These are phyloP conservation scores for Cryptosula pallasiana DNA, from an alignment of 2,888 invertebrate species.

Conservation along the genomic window DNA sequence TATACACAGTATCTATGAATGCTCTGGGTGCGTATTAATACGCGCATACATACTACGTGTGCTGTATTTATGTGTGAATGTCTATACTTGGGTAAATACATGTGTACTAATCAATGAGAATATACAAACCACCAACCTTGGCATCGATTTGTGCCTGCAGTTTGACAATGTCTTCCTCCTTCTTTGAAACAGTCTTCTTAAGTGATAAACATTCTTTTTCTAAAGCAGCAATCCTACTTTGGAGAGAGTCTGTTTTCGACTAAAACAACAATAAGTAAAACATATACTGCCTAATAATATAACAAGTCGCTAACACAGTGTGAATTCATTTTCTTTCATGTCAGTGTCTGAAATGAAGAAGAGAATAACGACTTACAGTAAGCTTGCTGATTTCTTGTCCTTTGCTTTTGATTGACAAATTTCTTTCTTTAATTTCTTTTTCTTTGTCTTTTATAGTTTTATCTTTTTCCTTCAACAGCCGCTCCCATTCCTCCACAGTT, in stretches of 20 bases:
- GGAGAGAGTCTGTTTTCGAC: neutral
- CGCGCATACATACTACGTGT: too few species aligned
- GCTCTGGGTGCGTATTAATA: too few species aligned
- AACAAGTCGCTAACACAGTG: too few species aligned
- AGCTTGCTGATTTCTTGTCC: neutral
- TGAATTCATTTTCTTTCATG: too few species aligned
- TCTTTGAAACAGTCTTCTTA: neutral
- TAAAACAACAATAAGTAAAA: too few species aligned
- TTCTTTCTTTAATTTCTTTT: neutral
- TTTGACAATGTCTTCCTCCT: neutral
- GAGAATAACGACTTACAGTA: too few species aligned
- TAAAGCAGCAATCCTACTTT: neutral
- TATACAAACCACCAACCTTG: conserved; percentile 7
- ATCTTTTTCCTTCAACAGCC: conserved; percentile 4
- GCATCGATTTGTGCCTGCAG: neutral
- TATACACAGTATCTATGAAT: too few species aligned
- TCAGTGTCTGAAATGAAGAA: too few species aligned
- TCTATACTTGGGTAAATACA: too few species aligned
- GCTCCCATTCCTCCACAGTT: neutral
- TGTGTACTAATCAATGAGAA: too few species aligned
- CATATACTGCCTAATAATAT: too few species aligned
- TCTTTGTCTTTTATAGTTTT: neutral
- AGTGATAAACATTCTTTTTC: neutral
- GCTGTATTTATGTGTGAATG: too few species aligned
- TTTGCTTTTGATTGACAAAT: neutral